phyloP scores from a whole-genome alignment of 2,888 invertebrate species.

The Megalurothrips usitatus region DNA sequence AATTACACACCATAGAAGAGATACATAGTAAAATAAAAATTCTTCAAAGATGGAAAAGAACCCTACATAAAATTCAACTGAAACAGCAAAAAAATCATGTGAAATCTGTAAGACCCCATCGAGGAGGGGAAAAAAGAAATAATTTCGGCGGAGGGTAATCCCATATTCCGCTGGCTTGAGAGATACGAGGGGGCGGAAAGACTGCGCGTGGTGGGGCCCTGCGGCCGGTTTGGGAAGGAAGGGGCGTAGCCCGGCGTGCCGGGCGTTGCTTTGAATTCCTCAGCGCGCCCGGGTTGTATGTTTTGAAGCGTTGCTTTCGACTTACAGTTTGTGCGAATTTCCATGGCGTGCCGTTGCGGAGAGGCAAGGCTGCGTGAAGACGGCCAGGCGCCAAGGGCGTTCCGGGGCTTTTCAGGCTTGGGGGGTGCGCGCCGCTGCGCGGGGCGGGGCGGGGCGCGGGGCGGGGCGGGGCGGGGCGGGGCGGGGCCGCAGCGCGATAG shows the following conservation, averaged over 20 bases:
- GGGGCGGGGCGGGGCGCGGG: background rate
- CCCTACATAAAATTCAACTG: too few relatives aligned
- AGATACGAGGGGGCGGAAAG: background rate
- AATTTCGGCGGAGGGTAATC: background rate
- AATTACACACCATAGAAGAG: too few relatives aligned
- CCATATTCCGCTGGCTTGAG: background rate
- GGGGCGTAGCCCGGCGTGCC: background rate
- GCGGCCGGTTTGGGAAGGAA: background rate
- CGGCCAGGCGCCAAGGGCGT: background rate
- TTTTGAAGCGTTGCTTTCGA: slow-evolving; percentile 20
- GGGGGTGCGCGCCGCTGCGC: background rate
- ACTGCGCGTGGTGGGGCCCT: background rate
- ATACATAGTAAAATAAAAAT: too few relatives aligned
- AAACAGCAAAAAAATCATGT: too few relatives aligned
- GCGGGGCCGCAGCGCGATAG: background rate
- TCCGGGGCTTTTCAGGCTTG: slow-evolving; percentile 22
- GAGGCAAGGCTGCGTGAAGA: background rate
- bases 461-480: background rate
- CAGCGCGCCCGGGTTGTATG: slow-evolving; percentile 6
- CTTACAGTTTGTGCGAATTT: slow-evolving; percentile 25
- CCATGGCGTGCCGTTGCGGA: background rate
- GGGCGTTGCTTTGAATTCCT: slow-evolving; percentile 17
- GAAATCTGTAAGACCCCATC: too few relatives aligned
- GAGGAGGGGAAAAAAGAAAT: background rate
- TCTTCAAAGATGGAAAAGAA: too few relatives aligned